Evolutionary conservation across 2,888 invertebrate genomes (phyloP).

Genomic region (Drosophila picticornis): DNA sequence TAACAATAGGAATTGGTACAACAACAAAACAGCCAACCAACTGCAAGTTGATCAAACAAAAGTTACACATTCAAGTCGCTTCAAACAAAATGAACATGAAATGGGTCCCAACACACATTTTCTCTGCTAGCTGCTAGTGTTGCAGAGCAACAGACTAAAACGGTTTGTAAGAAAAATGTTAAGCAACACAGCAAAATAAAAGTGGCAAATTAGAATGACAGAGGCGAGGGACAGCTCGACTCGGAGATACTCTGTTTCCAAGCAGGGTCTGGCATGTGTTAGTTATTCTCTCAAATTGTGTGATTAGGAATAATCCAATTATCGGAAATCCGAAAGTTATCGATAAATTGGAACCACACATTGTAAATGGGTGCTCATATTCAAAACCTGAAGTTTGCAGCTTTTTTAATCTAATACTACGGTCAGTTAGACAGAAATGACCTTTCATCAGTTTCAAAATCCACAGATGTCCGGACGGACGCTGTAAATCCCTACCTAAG

Average conservation of each 20-base stretch:
- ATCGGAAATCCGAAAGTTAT: neutral
- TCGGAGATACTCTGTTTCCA: neutral
- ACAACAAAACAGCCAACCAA: conserved; percentile 3
- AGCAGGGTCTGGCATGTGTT: neutral
- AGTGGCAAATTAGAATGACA: no score
- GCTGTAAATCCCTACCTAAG: no score
- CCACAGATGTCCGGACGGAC: no score
- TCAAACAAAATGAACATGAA: conserved; percentile 28
- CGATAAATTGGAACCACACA: neutral
- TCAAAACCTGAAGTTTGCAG: neutral
- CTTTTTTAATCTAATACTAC: neutral
- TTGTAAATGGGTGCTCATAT: neutral
- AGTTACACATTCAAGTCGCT: conserved; percentile 42
- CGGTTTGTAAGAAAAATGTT: neutral
- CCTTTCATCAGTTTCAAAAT: neutral
- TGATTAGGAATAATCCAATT: no score
- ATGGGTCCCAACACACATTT: conserved; percentile 7
- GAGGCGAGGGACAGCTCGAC: neutral
- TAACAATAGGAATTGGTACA: conserved; percentile 5
- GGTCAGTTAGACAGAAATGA: neutral
- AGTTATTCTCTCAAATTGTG: neutral
- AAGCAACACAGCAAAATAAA: neutral
- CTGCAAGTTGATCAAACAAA: conserved; percentile 41
- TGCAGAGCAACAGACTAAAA: neutral
- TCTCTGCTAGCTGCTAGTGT: neutral